Evolutionary conservation across 2,888 invertebrate species (phyloP).

Genomic region (Epinotia nisella): DNA sequence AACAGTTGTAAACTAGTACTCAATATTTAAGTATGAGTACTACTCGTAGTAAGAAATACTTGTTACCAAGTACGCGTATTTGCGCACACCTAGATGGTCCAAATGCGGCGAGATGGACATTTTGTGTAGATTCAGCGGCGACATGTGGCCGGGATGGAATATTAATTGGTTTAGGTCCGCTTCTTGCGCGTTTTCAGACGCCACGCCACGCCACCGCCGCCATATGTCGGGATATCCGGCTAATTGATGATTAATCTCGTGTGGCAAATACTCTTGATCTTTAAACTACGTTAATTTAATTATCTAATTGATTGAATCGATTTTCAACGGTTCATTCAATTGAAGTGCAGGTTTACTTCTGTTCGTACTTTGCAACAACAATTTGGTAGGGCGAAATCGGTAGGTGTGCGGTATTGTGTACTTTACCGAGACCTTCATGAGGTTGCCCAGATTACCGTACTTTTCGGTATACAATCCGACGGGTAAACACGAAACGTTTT

Average conservation of each 20-base stretch:
- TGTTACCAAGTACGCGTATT: conserved; percentile 1
- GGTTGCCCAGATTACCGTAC: too few relatives aligned
- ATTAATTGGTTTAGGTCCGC: conserved; percentile 41
- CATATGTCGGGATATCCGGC: conserved; percentile 21
- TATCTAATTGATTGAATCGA: too few relatives aligned
- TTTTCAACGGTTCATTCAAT: too few relatives aligned
- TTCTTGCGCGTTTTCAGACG: conserved; percentile 36
- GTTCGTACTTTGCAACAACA: too few relatives aligned
- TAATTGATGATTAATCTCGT: conserved; percentile 16
- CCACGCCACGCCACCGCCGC: conserved; percentile 23
- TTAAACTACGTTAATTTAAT: background rate
- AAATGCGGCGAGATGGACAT: conserved; percentile 42
- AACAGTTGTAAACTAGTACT: too few relatives aligned
- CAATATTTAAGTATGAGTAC: too few relatives aligned
- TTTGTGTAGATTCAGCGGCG: conserved; percentile 38
- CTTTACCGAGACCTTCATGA: too few relatives aligned
- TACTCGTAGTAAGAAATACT: background rate
- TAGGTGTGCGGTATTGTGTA: too few relatives aligned
- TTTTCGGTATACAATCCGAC: too few relatives aligned
- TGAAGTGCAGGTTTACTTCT: too few relatives aligned
- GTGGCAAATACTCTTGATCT: conserved; percentile 10
- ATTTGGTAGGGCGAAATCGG: too few relatives aligned
- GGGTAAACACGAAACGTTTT: too few relatives aligned
- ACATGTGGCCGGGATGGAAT: conserved; percentile 43
- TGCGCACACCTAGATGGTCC: background rate